These are phyloP conservation scores for Drosophila bipectinata DNA, from an alignment of 1,140 invertebrate species.

Conservation along the genomic window DNA sequence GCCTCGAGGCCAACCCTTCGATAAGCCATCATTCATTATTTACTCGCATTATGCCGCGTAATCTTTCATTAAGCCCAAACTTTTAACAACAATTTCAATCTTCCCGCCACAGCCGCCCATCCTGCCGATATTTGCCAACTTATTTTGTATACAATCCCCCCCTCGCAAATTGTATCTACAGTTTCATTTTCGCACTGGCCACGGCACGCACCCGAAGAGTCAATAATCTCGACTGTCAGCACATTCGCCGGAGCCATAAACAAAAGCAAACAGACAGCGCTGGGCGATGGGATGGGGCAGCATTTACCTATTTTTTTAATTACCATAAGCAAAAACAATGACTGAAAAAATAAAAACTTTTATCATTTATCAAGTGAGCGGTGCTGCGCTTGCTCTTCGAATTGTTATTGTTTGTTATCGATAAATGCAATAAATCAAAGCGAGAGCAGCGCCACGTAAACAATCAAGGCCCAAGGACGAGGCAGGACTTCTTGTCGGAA, in stretches of 20 bases:
- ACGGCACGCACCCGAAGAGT: conserved; percentile 47
- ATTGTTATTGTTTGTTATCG: conserved; percentile 43
- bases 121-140: neutral
- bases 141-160: neutral
- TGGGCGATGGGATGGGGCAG: neutral
- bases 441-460: conserved; percentile 49
- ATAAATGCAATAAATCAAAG: conserved; percentile 76
- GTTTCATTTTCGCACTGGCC: conserved; percentile 46
- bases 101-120: neutral
- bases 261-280: conserved; percentile 30
- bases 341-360: conserved; percentile 61
- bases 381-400: conserved; percentile 7
- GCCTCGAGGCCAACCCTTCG: conserved; percentile 36
- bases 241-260: conserved; percentile 48
- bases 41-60: conserved; percentile 53
- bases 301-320: conserved; percentile 70
- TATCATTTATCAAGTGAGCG: conserved; percentile 68
- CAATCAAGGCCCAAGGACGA: conserved; percentile 46
- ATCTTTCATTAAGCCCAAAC: conserved; percentile 59
- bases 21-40: conserved; percentile 51
- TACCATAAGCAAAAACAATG: conserved; percentile 61
- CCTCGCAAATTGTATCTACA: conserved; percentile 4
- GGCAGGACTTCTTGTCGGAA: conserved; percentile 6
- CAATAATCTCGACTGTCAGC: conserved; percentile 59
- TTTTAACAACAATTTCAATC: conserved; percentile 54